Base-by-base conservation (phyloP, 2,888 invertebrate species). In the Sinodicranocentrus sp. region DNA sequence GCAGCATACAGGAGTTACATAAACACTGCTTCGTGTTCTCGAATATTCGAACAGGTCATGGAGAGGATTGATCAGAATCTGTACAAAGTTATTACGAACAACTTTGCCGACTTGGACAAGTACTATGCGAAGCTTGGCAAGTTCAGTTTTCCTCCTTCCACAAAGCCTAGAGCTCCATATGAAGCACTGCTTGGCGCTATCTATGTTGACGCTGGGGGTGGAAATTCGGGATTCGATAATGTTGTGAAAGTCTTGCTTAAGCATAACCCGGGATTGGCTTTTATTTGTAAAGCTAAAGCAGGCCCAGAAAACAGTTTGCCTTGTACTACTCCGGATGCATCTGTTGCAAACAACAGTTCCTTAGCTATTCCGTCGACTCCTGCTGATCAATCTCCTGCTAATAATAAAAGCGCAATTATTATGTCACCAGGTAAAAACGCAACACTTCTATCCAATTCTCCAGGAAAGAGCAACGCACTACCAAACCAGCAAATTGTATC, bases 1-100 rank as follows among this genome's bases (percentile, higher is more conserved):
- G n/a, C 33, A 21, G 65, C 63, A 0, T 26, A 21, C n/a, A 48
- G 65, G n/a, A 19, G 63, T 2, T 75, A 48, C 33, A 17, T 28
- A 21, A 75, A 75, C 52, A 52, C 33, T 15, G 13, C 52, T 1
- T 2, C 19, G 6, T 44, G 33, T 15, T 65, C 75, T 8, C 52
- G 17, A 1, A 28, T 23, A 15, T 75, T 75, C 23, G 21, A 13
- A 1, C 10, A 0, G 8, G 48, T 75, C 0, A 0, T 75, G 2
- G 63, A 48, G 33, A 23, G 75, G 25, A n/a, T 75, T 21, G 75
- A 75, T n/a, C 28, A 48, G 6, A 25, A 65, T n/a, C 10, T 75
- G 52, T 65, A 23, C 39, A 75, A 75, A 10, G 28, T 23, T 28
- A 21, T 75, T 15, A 26, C 28, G 28, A 75, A 28, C 13, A 63